phyloP scores from a whole-genome alignment of 2,888 invertebrate genomes.

The Drosophila kuntzei region DNA sequence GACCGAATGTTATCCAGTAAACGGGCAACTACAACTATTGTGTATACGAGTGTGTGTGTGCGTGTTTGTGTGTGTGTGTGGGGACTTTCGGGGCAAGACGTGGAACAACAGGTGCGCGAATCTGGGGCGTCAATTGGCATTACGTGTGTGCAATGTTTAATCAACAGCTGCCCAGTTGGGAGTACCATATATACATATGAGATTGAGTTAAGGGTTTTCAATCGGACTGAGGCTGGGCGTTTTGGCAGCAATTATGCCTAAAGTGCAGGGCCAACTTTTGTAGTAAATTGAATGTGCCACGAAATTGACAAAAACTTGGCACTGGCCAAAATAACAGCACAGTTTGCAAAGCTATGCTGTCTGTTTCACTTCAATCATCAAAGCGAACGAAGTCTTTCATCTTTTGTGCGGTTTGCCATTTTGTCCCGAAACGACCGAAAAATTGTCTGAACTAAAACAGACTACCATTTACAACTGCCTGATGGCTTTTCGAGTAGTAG shows the following conservation, averaged over 20 bases:
- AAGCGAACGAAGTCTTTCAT: conserved; percentile 59
- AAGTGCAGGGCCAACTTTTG: conserved; percentile 37
- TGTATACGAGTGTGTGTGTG: not conserved
- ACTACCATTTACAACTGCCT: conserved; percentile 14
- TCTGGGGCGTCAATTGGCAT: conserved; percentile 77
- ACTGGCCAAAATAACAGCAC: not conserved
- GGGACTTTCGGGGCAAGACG: conserved; percentile 1
- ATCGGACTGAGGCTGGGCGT: not conserved
- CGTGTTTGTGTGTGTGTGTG: not conserved
- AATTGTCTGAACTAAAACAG: conserved; percentile 39
- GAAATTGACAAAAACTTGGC: conserved; percentile 43
- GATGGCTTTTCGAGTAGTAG: conserved; percentile 37
- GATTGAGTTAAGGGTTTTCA: conserved; percentile 10
- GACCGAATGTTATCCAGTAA: conserved; percentile 8
- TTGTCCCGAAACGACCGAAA: conserved; percentile 23
- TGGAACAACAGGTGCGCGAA: conserved; percentile 72
- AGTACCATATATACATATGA: conserved; percentile 7
- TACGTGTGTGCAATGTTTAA: conserved; percentile 72
- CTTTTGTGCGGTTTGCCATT: conserved; percentile 64
- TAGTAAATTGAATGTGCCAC: conserved; percentile 66
- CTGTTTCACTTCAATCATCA: conserved; percentile 47
- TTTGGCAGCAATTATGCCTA: conserved; percentile 30
- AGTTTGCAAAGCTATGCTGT: conserved; percentile 10
- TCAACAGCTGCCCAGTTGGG: conserved; percentile 39
- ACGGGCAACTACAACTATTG: conserved; percentile 14